Conservation (phyloP, 2,113 vertebrate genomes). For the Paratilapia polleni region DNA sequence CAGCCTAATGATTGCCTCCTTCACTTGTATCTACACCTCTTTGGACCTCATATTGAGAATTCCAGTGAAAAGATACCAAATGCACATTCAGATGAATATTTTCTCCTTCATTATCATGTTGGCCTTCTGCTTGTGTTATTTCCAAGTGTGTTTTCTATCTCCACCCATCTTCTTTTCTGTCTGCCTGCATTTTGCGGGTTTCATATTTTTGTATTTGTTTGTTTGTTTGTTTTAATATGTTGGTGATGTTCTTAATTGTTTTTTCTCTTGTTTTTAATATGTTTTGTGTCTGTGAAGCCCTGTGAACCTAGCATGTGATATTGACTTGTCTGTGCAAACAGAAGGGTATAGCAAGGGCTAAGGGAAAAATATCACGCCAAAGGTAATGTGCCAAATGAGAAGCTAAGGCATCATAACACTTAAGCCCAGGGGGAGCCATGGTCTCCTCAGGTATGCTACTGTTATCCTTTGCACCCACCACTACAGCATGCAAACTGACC, state of each 20-base stretch:
- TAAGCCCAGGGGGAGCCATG: constrained; percentile 6
- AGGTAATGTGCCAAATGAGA: background rate
- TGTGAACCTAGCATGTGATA: background rate
- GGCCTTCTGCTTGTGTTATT: background rate
- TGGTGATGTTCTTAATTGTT: too few relatives aligned
- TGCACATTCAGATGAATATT: background rate
- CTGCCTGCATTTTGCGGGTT: too few relatives aligned
- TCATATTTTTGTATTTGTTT: too few relatives aligned
- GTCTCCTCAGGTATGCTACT: constrained; percentile 14
- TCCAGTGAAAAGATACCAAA: background rate
- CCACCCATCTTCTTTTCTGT: too few relatives aligned
- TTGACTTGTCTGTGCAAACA: background rate
- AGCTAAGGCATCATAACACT: constrained; percentile 26
- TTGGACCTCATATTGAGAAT: background rate
- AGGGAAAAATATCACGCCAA: background rate
- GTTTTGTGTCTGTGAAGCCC: background rate
- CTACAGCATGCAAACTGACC: constrained; percentile 19
- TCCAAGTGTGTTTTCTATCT: background rate
- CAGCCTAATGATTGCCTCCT: background rate
- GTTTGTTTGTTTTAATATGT: too few relatives aligned
- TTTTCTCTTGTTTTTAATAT: background rate
- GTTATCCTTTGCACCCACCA: constrained; percentile 27
- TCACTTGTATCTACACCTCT: background rate
- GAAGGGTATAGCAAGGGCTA: background rate
- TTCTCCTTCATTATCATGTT: background rate